Base-by-base conservation (phyloP, 2,888 invertebrate genomes). In the Ectemnius lituratus region DNA sequence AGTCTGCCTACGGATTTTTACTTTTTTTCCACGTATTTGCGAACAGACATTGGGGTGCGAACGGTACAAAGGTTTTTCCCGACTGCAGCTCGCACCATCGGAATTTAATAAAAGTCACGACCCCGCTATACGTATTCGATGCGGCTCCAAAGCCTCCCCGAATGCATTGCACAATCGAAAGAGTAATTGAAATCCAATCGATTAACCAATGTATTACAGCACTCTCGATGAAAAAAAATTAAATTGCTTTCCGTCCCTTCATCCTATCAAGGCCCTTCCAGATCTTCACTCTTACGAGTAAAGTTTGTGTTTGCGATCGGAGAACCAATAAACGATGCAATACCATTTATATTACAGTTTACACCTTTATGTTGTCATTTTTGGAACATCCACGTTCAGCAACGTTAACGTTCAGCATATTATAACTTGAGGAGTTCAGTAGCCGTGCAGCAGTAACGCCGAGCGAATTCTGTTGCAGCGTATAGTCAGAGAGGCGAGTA, bases 21-120 rank as follows among this genome's bases (percentile, higher is more conserved):
- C 75, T 81, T 81, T 79, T 80, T 78, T 74, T 73, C 73, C 72
- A 73, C 71, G 75, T 69, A 56, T 73, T 63, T 57, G 49, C 75
- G 61, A 76, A 73, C 79, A 79, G 74, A 74, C 75, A 65, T 71
- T 58, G 77, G 49, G 72, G 67, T 69, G 67, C 59, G 62, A 74
- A n/a, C 67, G 56, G 76, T 70, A 81, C 73, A 76, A 72, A 80
- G 75, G 73, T 72, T 79, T 76, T 63, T 71, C 73, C 78, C 70
- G 80, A 68, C 75, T 80, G 75, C 76, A 70, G 63, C 59, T 56
- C 57, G 72, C 67, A 68, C 77, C 75, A 83, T 79, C 47, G 82
- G 82, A 87, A 86, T 85, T 82, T 86, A 86, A 86, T 87, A 85
- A 86, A 86, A 85, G 37, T 76, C 73, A 78, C 70, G 70, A 70